Conservation (phyloP, 1,140 invertebrate genomes). For the Leptonema lineaticorne region DNA sequence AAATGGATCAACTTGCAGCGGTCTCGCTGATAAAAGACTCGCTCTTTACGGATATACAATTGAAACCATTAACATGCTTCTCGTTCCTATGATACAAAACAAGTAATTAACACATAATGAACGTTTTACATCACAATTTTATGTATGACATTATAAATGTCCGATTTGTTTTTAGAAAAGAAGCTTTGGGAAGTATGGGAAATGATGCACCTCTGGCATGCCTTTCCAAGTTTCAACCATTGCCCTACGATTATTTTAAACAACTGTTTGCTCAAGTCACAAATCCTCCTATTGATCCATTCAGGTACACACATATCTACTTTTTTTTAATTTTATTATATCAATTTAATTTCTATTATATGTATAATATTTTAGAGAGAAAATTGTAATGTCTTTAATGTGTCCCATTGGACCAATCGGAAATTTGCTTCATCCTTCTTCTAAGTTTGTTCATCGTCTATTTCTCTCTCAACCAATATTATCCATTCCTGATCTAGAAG, state of each 20-base stretch:
- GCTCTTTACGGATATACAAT: constrained; percentile 92
- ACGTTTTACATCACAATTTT: constrained; percentile 1
- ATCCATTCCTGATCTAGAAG: constrained; percentile 86
- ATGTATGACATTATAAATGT: constrained; percentile 22
- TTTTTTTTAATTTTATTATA: constrained; percentile 1
- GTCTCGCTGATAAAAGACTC: constrained; percentile 79
- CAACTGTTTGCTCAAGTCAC: constrained; percentile 99
- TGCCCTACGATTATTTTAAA: constrained; percentile 97
- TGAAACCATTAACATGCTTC: constrained; percentile 91
- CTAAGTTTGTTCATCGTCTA: constrained; percentile 87
- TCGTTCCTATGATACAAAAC: constrained; percentile 95
- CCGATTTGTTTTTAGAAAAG: constrained; percentile 78
- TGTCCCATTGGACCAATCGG: constrained; percentile 90
- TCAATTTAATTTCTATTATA: not conserved
- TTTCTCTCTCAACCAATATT: constrained; percentile 94
- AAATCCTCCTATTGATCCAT: constrained; percentile 99
- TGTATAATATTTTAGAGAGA: constrained; percentile 64
- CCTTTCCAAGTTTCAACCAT: constrained; percentile 90
- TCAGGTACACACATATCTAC: constrained; percentile 54
- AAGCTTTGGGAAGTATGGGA: constrained; percentile 98
- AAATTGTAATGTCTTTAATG: constrained; percentile 96
- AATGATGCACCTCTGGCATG: constrained; percentile 98
- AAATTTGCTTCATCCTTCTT: constrained; percentile 90
- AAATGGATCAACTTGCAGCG: constrained; percentile 51
- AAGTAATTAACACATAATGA: constrained; percentile 65